phyloP scores from a whole-genome alignment of 2,888 invertebrate species.

The Athrips mouffetella region DNA sequence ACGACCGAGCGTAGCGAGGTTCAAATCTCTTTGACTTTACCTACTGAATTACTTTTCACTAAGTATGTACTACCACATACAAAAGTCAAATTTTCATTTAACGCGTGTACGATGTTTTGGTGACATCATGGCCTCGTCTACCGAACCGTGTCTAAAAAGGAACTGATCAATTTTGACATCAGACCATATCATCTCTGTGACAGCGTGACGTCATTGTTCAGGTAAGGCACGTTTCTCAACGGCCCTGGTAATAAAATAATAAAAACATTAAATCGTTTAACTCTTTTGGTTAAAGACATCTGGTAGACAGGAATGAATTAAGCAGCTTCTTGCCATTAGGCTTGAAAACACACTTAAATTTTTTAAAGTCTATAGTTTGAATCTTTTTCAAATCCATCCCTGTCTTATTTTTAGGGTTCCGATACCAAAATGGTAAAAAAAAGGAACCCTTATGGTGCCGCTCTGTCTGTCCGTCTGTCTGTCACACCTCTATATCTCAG shows the following conservation, averaged over 20 bases:
- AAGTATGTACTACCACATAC: too few relatives aligned
- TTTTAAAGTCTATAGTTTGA: background rate
- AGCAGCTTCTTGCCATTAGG: background rate
- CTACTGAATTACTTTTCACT: too few relatives aligned
- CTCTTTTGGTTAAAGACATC: background rate
- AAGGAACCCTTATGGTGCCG: too few relatives aligned
- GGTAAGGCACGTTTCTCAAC: too few relatives aligned
- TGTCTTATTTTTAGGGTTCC: background rate
- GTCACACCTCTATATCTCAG: too few relatives aligned
- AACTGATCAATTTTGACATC: constrained; percentile 24
- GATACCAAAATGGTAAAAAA: too few relatives aligned
- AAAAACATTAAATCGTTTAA: background rate
- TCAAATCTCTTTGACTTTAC: too few relatives aligned
- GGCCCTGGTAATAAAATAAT: constrained; percentile 3
- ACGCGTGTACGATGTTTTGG: background rate
- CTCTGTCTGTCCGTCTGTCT: too few relatives aligned
- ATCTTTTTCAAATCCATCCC: background rate
- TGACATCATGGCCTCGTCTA: background rate
- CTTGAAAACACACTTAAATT: background rate
- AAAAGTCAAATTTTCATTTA: too few relatives aligned
- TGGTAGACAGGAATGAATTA: constrained; percentile 2
- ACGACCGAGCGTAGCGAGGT: too few relatives aligned
- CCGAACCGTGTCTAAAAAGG: constrained; percentile 30
- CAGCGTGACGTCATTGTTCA: too few relatives aligned
- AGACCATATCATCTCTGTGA: too few relatives aligned